A percentile compares a stretch with the other conserved stretches of the same genome.
Conservation (phyloP, 2,113 vertebrate genomes). For the Bettongia penicillata region DNA sequence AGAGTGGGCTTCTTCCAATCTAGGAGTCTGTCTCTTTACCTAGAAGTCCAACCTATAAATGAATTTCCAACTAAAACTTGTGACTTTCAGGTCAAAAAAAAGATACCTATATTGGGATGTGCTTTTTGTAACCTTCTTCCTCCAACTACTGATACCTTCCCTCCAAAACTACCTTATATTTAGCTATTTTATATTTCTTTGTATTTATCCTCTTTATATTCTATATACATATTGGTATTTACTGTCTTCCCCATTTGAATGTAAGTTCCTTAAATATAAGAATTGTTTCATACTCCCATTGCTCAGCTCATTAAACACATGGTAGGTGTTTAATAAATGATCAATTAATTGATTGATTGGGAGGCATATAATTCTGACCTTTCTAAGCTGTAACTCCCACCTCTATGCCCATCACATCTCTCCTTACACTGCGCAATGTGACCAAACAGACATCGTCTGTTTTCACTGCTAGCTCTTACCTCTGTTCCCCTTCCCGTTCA, state of each 20-base stretch:
- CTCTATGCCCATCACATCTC: background rate
- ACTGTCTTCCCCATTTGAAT: too few species aligned
- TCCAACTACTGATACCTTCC: background rate
- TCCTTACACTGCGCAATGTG: background rate
- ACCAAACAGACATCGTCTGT: background rate
- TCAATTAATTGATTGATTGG: background rate
- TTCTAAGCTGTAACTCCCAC: background rate
- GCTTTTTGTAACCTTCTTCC: background rate
- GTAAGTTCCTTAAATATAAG: too few species aligned
- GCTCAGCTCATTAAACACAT: background rate
- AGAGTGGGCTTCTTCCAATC: background rate
- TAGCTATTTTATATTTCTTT: background rate
- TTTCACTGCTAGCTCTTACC: background rate
- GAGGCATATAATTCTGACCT: conserved; percentile 1
- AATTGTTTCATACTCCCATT: too few species aligned
- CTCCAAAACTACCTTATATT: background rate
- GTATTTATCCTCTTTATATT: background rate
- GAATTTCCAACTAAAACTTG: background rate
- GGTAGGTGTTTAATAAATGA: too few species aligned
- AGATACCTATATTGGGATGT: background rate
- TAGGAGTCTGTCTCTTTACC: background rate
- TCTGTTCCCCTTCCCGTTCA: background rate
- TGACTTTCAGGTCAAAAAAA: background rate
- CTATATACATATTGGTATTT: background rate
- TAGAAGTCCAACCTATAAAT: background rate